phyloP scores from a whole-genome alignment of 2,888 invertebrate genomes.

The Melinaea menophilus region DNA sequence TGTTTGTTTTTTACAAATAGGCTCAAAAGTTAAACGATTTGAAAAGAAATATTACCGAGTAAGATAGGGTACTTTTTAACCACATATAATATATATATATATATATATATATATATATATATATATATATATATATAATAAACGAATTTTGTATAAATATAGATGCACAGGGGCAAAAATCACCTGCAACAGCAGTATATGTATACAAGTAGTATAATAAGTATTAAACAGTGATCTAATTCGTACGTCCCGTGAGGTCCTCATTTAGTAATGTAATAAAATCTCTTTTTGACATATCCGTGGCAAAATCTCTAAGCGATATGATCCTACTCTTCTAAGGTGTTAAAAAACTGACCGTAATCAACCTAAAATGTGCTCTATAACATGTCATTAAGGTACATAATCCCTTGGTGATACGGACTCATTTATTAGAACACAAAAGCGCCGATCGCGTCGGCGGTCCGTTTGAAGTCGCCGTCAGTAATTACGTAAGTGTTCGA shows the following conservation, averaged over 20 bases:
- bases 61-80: too few species aligned
- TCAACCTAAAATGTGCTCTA: slow-evolving; percentile 38
- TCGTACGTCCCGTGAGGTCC: slow-evolving; percentile 63
- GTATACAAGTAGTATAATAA: slow-evolving; percentile 35
- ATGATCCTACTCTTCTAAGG: slow-evolving; percentile 71
- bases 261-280: slow-evolving; percentile 74
- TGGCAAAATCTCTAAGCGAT: slow-evolving; percentile 78
- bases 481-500: slow-evolving; percentile 67
- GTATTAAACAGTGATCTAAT: slow-evolving; percentile 59
- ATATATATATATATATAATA: too few species aligned
- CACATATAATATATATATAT: too few species aligned
- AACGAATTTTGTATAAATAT: too few species aligned
- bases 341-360: slow-evolving; percentile 57
- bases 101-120: too few species aligned
- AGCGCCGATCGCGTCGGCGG: slow-evolving; percentile 66
- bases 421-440: slow-evolving; percentile 74
- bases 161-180: too few species aligned
- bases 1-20: too few species aligned
- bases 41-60: too few species aligned
- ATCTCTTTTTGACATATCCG: slow-evolving; percentile 78
- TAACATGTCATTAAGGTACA: not conserved
- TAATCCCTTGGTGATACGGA: slow-evolving; percentile 30
- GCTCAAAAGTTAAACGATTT: too few species aligned
- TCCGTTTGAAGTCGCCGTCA: slow-evolving; percentile 65
- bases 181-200: too few species aligned